phyloP scores from a whole-genome alignment of 2,888 invertebrate genomes.

The Drosophila pegasa region DNA sequence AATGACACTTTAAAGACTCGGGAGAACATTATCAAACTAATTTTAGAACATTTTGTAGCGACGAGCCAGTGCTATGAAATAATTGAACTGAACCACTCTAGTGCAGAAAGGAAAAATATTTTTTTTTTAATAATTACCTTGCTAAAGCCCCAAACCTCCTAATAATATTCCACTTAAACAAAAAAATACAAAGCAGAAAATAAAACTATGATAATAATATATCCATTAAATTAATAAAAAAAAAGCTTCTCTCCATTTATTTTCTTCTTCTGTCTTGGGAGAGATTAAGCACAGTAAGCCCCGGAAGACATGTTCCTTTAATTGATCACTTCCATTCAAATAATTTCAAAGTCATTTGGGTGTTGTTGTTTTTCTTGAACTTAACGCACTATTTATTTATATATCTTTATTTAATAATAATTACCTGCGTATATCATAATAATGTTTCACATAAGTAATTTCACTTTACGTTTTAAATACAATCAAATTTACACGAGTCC shows the following conservation, averaged over 20 bases:
- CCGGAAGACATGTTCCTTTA: neutral
- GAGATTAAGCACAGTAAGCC: neutral
- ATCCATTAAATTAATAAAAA: no score
- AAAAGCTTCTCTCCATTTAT: no score
- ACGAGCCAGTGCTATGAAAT: no score
- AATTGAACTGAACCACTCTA: no score
- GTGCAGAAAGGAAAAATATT: no score
- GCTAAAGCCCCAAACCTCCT: no score
- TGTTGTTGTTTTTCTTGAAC: slow-evolving; percentile 65
- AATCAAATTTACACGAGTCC: slow-evolving; percentile 75
- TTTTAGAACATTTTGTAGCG: neutral
- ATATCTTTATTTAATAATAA: slow-evolving; percentile 73
- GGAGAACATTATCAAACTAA: neutral
- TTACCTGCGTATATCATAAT: slow-evolving; percentile 71
- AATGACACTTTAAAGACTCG: neutral
- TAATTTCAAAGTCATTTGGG: neutral
- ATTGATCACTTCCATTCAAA: neutral
- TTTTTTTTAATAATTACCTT: no score
- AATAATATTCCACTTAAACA: no score
- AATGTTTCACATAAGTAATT: slow-evolving; percentile 71
- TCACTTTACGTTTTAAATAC: slow-evolving; percentile 61
- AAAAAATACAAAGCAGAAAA: no score
- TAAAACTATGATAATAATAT: no score
- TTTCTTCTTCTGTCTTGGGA: no score
- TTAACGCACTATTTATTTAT: slow-evolving; percentile 77